Base-by-base conservation (phyloP, 2,113 vertebrate species). In the Sigmodon hispidus region DNA sequence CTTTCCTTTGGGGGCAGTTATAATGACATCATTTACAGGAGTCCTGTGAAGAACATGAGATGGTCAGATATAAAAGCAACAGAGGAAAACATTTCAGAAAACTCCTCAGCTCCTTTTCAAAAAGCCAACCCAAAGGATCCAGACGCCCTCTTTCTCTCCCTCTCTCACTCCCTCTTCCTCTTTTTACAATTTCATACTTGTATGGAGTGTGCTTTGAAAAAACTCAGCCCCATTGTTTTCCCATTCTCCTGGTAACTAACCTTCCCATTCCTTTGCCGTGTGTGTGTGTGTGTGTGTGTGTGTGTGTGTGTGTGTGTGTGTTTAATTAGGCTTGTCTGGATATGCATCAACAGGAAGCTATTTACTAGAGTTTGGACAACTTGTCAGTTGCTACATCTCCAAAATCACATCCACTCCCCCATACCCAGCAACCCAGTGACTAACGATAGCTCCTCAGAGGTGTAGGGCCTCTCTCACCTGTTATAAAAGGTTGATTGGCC, bases 31-130 rank as follows among this genome's bases (percentile, higher is more conserved):
- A 76, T 59, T 61, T 94, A 87, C 7, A 90, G n/a, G n/a, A 89
- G 75, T 93, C 77, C 55, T 79, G 17, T 67, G 87, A 80, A 13
- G 45, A 19, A 10, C 65, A 93, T 81, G n/a, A 93, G 43, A 87
- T 4, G 24, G 84, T 55, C 43, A 93, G 63, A 75, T 15, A 75
- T 15, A 90, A 96, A 91, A 75, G 52, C 34, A 59, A 50, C n/a
- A n/a, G n/a, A n/a, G n/a, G n/a, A n/a, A n/a, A n/a, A n/a, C 34
- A 69, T 79, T 95, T 92, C 48, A 84, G 70, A 16, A 93, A 88
- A 90, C 2, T 8, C 69, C 69, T 70, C 55, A 0, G 0, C 55
- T 91, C 40, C 70, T 55, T 93, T 75, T 94, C 21, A 59, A 40
- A 89, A 88, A 89, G 61, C 43, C 52, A 50, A 5, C 22, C 36